Conservation (phyloP, 2,797 vertebrate species). For the Oreortyx pictus region DNA sequence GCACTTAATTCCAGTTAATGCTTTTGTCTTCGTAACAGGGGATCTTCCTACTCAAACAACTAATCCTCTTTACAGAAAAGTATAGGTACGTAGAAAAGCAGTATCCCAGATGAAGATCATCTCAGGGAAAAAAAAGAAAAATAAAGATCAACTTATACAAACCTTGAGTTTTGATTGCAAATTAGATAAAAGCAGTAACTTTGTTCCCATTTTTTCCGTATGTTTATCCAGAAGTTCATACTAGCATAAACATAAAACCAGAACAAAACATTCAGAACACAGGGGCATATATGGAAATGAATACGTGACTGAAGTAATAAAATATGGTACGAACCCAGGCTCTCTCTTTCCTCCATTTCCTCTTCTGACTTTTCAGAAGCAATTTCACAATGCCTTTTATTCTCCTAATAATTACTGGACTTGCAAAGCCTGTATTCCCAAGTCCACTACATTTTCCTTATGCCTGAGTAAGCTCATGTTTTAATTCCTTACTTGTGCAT, state of each 20-base stretch:
- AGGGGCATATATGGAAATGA: background rate
- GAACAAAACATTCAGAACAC: background rate
- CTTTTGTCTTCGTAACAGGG: background rate
- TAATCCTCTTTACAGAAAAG: background rate
- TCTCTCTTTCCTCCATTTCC: background rate
- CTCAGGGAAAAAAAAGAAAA: rapidly evolving
- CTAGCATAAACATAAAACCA: background rate
- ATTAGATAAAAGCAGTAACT: background rate
- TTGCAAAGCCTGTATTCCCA: background rate
- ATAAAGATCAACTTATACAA: background rate
- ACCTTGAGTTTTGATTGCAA: background rate
- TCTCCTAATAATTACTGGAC: background rate
- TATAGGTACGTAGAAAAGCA: background rate
- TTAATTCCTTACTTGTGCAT: background rate
- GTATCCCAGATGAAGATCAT: background rate
- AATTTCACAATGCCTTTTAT: background rate
- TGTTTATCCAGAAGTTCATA: background rate
- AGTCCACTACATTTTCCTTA: background rate
- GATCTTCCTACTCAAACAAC: background rate
- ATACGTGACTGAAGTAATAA: background rate
- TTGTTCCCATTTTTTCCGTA: background rate
- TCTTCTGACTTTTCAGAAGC: background rate
- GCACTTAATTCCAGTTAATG: background rate
- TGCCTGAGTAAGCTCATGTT: background rate
- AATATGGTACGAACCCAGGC: rapidly evolving